Base-by-base conservation (phyloP, 2,888 invertebrate genomes). In the Caenorhabditis virilis region DNA sequence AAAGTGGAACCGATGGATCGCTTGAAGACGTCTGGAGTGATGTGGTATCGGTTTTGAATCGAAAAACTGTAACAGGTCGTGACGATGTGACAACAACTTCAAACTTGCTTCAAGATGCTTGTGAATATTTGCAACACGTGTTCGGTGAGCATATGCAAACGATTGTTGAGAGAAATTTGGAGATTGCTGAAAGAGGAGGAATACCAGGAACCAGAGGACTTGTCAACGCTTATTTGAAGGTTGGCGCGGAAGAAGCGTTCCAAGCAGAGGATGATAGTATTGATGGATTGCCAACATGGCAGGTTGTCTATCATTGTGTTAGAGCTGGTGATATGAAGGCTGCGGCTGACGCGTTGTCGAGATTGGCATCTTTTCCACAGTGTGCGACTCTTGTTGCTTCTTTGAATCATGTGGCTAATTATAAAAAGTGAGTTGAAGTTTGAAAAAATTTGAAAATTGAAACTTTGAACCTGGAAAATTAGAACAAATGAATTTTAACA, bases 221-320 rank as follows among this genome's bases (percentile, higher is more conserved):
- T 20, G 73, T 82, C 11, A 68, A 71, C n/a, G 82, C 80, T 1
- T 82, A 61, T 53, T 53, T 82, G 59, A 82, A 82, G 41, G 52
- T 43, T 22, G 52, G 60, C 27, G 46, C 56, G 20, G 65, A 66
- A 23, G 57, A 57, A 1, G 26, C 60, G 6, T 55, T 55, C 49
- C 26, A 61, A 2, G 49, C 67, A 25, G 73, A 73, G 59, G 73
- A 73, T 51, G 73, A 69, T 36, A 51, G 55, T 33, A 54, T 68
- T 33, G 61, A 70, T 41, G 70, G 68, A 23, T 33, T 68, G 33
- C 73, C 73, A 0, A 64, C 68, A 9, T 73, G 73, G 73, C 57
- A 74, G 48, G 63, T 74, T 20, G 62, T 64, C 5, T 76, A 70
- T 47, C 61, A 68, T 41, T 69, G 73, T 43, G 67, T 76, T 18